Conservation (phyloP, 1,140 invertebrate genomes). For the Halesus radiatus region DNA sequence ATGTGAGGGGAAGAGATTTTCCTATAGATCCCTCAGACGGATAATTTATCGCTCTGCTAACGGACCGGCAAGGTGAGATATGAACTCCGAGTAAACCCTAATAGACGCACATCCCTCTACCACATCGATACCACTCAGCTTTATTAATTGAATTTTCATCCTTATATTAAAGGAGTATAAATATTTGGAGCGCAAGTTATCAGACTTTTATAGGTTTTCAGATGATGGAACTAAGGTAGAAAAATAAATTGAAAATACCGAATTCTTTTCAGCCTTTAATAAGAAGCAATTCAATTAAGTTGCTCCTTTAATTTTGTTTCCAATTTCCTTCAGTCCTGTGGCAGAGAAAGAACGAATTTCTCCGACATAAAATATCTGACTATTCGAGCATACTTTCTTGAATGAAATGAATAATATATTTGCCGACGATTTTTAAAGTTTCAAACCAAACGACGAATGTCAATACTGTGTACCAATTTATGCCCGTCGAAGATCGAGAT, state of each 20-base stretch:
- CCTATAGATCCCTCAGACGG: neutral
- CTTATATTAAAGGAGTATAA: neutral
- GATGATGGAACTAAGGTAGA: no score
- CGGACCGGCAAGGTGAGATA: slow-evolving; percentile 16
- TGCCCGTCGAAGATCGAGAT: slow-evolving; percentile 18
- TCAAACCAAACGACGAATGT: slow-evolving; percentile 9
- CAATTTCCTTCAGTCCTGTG: neutral
- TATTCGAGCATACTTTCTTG: slow-evolving; percentile 3
- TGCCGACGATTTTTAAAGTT: neutral
- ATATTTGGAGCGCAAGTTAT: neutral
- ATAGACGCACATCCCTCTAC: no score
- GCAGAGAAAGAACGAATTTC: neutral
- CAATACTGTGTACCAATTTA: slow-evolving; percentile 35
- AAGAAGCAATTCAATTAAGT: no score
- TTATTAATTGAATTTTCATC: neutral
- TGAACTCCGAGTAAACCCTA: neutral
- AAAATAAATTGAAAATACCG: no score
- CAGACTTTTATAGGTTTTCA: no score
- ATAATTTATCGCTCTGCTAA: slow-evolving; percentile 6
- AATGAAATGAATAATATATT: slow-evolving; percentile 4
- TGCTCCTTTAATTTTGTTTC: no score
- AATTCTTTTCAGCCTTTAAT: no score
- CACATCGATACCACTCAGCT: no score
- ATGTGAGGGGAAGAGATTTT: slow-evolving; percentile 13
- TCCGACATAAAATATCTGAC: neutral